Evolutionary conservation across 2,888 invertebrate species (phyloP), one percentile per base, ranked within the genome.

Genomic region (Galerucella pusilla): DNA sequence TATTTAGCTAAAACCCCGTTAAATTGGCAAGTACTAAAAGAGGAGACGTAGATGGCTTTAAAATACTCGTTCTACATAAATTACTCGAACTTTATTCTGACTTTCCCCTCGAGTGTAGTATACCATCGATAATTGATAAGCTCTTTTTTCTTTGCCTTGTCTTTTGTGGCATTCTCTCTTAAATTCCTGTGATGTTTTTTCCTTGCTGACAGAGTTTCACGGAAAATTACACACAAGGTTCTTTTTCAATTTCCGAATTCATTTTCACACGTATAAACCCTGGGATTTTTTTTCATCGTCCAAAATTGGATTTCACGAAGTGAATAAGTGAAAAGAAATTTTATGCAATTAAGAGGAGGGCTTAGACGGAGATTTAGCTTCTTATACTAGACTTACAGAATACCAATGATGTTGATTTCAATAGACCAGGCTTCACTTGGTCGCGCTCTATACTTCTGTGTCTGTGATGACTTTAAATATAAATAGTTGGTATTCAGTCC

Each of bases 191-290:
- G 52, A 65, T 14, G 42, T 46, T 75, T 68, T 64, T 54, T 68
- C 54, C 68, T 61, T 61, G 59, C 70, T 63, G 45, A 60, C 59
- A 35, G 64, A 67, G 66, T 75, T 75, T 75, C 68, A 68, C 68
- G 75, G 71, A 28, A 75, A 75, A 75, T 75, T 75, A 71, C 67
- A 75, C 75, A 71, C 28, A 59, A 57, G 45, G 57, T 67, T 45
- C 68, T 71, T 71, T 72, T 75, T 60, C 71, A 64, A 75, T 75
- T 75, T 71, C 66, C 71, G 71, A 68, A 61, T 64, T 67, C 57
- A 67, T 64, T 64, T 63, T 68, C 60, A 72, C 72, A 67, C 72
- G 72, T 72, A 67, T 66, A 66, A 20, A 59, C 65, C 11, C 71
- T 11, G 64, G 64, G 71, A 66, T 71, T 71, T 71, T 71, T 20